Conservation (phyloP, 1,140 invertebrate species). For the Harlomillsia oculata region DNA sequence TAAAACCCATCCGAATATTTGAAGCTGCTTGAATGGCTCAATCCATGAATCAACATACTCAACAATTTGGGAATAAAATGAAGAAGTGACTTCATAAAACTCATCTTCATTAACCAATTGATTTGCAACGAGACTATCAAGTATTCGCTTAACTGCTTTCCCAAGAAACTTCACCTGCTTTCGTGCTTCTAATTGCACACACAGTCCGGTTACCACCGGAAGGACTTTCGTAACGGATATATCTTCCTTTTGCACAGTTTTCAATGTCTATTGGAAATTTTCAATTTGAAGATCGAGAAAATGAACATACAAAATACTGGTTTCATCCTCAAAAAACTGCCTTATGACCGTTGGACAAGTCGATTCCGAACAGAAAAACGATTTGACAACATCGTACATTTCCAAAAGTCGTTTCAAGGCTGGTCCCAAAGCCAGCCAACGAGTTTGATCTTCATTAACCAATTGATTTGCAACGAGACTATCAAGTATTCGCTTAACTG, state of each 20-base stretch:
- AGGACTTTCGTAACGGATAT: not conserved
- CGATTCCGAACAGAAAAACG: not conserved
- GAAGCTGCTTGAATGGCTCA: not conserved
- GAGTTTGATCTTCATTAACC: not conserved
- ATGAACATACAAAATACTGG: not conserved
- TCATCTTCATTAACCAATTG: not conserved
- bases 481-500: too few species aligned
- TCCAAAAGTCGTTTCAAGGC: not conserved
- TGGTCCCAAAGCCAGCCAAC: not conserved
- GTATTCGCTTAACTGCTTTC: not conserved
- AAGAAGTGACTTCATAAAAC: not conserved
- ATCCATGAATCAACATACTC: not conserved
- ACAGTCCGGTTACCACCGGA: not conserved
- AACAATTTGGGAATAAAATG: not conserved
- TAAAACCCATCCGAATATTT: not conserved
- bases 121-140: not conserved
- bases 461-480: too few species aligned
- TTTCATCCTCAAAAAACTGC: not conserved
- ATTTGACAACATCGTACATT: not conserved
- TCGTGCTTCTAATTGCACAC: not conserved
- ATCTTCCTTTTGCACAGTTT: not conserved
- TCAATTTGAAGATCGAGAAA: not conserved
- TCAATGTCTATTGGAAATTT: not conserved
- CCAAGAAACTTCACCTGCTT: not conserved
- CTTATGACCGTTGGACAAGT: not conserved